Base-by-base conservation (phyloP, 2,888 invertebrate genomes). In the Ligdia adustata region DNA sequence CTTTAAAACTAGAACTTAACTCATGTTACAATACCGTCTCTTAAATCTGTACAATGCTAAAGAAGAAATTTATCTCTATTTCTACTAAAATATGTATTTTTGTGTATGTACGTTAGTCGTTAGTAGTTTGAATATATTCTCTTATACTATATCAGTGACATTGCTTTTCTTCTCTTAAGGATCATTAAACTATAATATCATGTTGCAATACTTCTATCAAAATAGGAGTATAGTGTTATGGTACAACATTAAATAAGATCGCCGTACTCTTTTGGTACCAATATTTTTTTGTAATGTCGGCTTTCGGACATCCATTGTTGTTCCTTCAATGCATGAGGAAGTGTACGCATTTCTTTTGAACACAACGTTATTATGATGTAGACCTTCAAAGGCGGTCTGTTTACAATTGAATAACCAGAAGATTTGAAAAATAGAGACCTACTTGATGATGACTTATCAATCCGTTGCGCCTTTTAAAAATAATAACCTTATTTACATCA, bases 271-370 rank as follows among this genome's bases (percentile, higher is more conserved):
- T 76, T 69, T 61, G 66, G 69, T 73, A 75, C 71, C 74, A 77
- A 77, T 76, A 69, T 60, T 22, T 60, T 69, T 65, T 75, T 69
- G 66, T 72, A 68, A 74, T 70, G 73, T 74, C 60, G 61, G 66
- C 64, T 60, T 69, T 72, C 73, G 69, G 74, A 69, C 61, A 65
- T 65, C 74, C 69, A 73, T 79, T 83, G 76, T 82, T 68, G 67
- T 63, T 62, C 62, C 64, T 74, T 75, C 75, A 78, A 78, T 77
- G 72, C 69, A 70, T 50, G 75, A 72, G 77, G 74, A 77, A 76
- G 72, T 72, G 62, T 68, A 62, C 59, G 70, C 68, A 64, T 79
- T 76, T 71, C 71, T 54, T 62, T 47, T 32, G 50, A 58, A 58
- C 57, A 59, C 51, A 51, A 59, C 60, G 68, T 70, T 13, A 72